phyloP scores from a whole-genome alignment of 2,797 vertebrate species.

The Urosaurus nigricauda region DNA sequence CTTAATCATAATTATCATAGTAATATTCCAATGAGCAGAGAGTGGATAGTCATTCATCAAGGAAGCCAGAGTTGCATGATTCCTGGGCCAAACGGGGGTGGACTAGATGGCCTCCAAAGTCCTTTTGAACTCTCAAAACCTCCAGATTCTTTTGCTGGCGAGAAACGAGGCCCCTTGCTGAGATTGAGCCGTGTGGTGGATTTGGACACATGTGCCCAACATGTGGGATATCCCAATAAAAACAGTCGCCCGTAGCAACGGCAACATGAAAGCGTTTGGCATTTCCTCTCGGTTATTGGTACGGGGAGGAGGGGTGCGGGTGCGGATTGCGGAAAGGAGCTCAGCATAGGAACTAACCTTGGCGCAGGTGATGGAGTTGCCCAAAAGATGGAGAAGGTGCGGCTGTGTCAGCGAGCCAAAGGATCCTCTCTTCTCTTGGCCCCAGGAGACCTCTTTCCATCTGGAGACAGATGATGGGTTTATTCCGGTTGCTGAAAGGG shows the following conservation, averaged over 20 bases:
- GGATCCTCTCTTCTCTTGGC: background rate
- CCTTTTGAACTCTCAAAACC: no score
- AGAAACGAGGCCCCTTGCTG: background rate
- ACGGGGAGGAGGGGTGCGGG: background rate
- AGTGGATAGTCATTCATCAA: no score
- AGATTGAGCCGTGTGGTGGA: slow-evolving; percentile 37
- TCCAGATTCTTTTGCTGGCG: background rate
- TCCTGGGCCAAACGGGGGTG: background rate
- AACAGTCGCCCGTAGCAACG: slow-evolving; percentile 63
- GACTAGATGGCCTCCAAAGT: background rate
- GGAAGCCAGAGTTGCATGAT: no score
- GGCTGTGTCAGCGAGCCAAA: no score
- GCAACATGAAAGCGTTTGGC: slow-evolving; percentile 56
- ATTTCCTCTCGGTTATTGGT: slow-evolving; percentile 33
- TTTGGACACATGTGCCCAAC: slow-evolving; percentile 69
- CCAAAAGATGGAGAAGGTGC: background rate
- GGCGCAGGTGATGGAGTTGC: no score
- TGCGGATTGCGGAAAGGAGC: background rate
- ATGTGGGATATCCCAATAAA: slow-evolving; percentile 67
- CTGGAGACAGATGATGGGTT: background rate
- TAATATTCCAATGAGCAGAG: no score
- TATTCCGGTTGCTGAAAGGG: background rate
- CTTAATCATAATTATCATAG: no score
- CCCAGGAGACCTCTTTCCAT: background rate
- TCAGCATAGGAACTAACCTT: background rate